Base-by-base conservation (phyloP, 2,113 vertebrate genomes). In the Trinectes maculatus region DNA sequence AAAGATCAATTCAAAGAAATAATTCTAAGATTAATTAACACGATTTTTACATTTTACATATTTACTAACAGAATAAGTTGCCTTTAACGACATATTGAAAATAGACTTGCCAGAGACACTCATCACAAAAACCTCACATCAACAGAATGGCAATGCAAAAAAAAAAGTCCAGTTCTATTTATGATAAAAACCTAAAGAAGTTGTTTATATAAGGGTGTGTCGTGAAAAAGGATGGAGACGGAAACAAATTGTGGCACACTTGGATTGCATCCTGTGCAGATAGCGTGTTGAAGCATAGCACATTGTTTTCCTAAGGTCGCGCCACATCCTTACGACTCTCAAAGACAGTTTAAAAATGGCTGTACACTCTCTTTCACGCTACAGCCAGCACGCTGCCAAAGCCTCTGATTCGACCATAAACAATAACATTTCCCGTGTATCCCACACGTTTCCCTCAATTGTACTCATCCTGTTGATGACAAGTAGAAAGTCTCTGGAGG, bases 401-500 rank as follows among this genome's bases (percentile, higher is more conserved):
- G 25, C 29, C 57, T 80, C 68, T 67, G 56, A 71, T 79, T 82
- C 78, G 2, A 55, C 55, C 39, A 42, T 77, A 89, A 90, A 91
- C 82, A 91, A 87, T 77, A 82, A 85, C 55, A 77, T 81, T 79
- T 90, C 87, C 83, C 61, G 77, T 65, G 52, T 58, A 85, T 52
- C 0, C 6, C 31, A 71, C 60, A 44, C 18, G 77, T 84, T 91
- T 90, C 92, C 89, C 51, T n/a, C 74, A 40, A 89, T 92, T 92
- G 89, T 92, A 42, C 37, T 43, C 10, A 24, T 58, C 24, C 37
- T 48, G 55, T 36, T 5, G 37, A 53, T 78, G 44, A 72, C 48
- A 80, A 58, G 43, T 61, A 48, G 36, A 81, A 85, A 75, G 80
- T 88, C 85, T 86, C 80, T 62, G 5, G 84, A 77, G 90, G 67